phyloP scores from a whole-genome alignment of 2,113 vertebrate genomes.

The Seriola quinqueradiata region DNA sequence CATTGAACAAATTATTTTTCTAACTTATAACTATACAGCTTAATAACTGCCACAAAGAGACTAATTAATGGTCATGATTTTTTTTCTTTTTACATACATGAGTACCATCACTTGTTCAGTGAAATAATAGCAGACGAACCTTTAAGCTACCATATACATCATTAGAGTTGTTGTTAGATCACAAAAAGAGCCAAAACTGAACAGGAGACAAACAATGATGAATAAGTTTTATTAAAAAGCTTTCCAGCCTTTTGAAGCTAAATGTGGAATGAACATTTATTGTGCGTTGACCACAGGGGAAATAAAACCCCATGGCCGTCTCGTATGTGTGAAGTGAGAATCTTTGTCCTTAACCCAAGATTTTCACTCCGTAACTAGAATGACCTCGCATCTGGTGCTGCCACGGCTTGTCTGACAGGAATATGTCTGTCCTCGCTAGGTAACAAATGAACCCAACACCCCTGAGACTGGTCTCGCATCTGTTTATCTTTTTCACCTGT shows the following conservation, averaged over 20 bases:
- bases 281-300: conserved; percentile 67
- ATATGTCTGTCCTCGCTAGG: conserved; percentile 81
- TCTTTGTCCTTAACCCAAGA: conserved; percentile 79
- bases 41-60: background rate
- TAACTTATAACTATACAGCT: too few species aligned
- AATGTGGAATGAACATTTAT: conserved; percentile 61
- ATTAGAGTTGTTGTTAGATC: background rate
- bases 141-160: conserved; percentile 3
- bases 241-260: conserved; percentile 28
- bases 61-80: conserved; percentile 1
- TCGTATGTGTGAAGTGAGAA: conserved; percentile 66
- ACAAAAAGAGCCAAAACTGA: background rate
- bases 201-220: conserved; percentile 47
- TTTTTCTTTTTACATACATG: background rate
- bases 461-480: conserved; percentile 81
- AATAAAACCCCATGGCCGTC: conserved; percentile 74
- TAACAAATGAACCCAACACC: conserved; percentile 85
- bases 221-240: conserved; percentile 47
- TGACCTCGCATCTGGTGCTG: conserved; percentile 83
- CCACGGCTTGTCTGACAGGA: conserved; percentile 77
- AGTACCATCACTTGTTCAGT: background rate
- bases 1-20: background rate
- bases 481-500: conserved; percentile 84
- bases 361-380: conserved; percentile 72
- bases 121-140: conserved; percentile 15